Conservation (phyloP, 2,113 vertebrate genomes). For the Aphyosemion australe region DNA sequence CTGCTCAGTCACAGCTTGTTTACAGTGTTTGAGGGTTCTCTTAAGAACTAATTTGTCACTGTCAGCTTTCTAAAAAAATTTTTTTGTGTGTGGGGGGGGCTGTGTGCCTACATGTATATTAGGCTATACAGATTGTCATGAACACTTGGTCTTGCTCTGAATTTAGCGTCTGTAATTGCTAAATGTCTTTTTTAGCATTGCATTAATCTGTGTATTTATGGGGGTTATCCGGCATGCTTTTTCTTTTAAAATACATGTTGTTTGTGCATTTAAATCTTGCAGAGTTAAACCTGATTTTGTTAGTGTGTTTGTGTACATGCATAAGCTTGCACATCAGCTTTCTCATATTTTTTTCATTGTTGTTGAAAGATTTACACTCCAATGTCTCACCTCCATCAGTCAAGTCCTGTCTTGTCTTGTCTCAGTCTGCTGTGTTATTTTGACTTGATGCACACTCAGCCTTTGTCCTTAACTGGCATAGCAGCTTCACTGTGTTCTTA, state of each 20-base stretch:
- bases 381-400: constrained; percentile 49
- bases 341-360: constrained; percentile 39
- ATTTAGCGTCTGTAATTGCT: too few relatives aligned
- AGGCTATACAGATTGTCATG: background rate
- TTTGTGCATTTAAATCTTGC: background rate
- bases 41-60: constrained; percentile 76
- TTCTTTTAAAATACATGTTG: too few relatives aligned
- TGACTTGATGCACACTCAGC: constrained; percentile 29
- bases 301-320: constrained; percentile 37
- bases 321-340: constrained; percentile 38
- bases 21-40: constrained; percentile 71
- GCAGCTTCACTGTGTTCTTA: background rate
- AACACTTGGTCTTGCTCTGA: too few relatives aligned
- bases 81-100: constrained; percentile 10
- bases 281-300: constrained; percentile 8
- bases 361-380: constrained; percentile 69
- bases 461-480: constrained; percentile 10
- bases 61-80: constrained; percentile 61
- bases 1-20: constrained; percentile 71
- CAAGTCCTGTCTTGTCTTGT: constrained; percentile 62
- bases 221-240: too few relatives aligned
- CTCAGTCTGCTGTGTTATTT: constrained; percentile 23
- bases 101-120: constrained; percentile 23
- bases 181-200: too few relatives aligned
- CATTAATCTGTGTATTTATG: too few relatives aligned